phyloP scores from a whole-genome alignment of 2,113 vertebrate genomes.

The Progne subis region DNA sequence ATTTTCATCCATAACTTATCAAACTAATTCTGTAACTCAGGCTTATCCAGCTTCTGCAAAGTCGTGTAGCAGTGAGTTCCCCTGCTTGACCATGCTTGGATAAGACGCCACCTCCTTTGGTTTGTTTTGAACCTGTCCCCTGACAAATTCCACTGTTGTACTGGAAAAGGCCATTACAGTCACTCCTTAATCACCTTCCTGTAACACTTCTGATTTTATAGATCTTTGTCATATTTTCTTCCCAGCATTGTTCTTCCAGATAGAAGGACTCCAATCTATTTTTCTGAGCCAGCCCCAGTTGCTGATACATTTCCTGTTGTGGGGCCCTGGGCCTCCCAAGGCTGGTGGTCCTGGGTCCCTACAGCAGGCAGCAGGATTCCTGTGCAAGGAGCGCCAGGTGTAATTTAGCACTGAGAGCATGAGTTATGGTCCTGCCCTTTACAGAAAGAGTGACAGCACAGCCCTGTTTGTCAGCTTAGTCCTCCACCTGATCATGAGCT shows the following conservation, averaged over 20 bases:
- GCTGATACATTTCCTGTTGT: background rate
- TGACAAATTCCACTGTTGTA: background rate
- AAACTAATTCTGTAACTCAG: background rate
- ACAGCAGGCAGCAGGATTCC: conserved; percentile 21
- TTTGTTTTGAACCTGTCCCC: background rate
- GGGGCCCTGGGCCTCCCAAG: background rate
- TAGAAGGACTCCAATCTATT: background rate
- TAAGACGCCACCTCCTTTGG: background rate
- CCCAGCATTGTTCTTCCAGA: background rate
- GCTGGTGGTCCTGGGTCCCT: background rate
- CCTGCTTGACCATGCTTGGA: background rate
- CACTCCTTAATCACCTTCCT: background rate
- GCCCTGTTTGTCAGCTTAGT: conserved; percentile 67
- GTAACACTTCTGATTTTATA: background rate
- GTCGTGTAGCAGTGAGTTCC: background rate
- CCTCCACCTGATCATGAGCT: conserved; percentile 56
- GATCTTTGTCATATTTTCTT: background rate
- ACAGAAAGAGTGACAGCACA: conserved; percentile 61
- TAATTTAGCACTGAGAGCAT: conserved; percentile 61
- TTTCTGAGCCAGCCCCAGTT: background rate
- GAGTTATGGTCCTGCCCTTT: conserved; percentile 71
- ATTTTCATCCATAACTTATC: background rate
- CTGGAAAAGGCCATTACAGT: background rate
- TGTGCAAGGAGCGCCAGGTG: conserved; percentile 34
- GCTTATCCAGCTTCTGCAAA: background rate